phyloP scores from a whole-genome alignment of 2,113 vertebrate genomes.

The Sinocyclocheilus rhinocerous region DNA sequence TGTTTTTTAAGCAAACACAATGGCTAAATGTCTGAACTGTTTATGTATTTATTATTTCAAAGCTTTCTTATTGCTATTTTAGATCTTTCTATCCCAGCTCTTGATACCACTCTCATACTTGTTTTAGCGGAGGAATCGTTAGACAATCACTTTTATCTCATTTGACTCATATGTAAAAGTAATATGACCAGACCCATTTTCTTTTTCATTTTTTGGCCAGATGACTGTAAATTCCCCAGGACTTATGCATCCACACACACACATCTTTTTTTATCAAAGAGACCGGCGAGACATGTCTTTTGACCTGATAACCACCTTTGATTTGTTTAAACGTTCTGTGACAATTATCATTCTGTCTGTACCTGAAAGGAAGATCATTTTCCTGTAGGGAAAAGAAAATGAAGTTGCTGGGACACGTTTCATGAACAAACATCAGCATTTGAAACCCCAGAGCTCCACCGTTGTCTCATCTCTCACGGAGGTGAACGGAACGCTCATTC shows the following conservation, averaged over 20 bases:
- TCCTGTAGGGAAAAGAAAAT: conserved; percentile 27
- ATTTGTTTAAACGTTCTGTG: conserved; percentile 1
- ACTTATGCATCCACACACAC: not conserved
- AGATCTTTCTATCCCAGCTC: not conserved
- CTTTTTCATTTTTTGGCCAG: not conserved
- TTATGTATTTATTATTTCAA: no score
- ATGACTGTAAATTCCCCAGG: not conserved
- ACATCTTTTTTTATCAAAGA: not conserved
- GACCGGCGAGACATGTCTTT: not conserved
- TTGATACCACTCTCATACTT: not conserved
- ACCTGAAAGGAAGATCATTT: not conserved
- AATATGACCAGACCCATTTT: not conserved
- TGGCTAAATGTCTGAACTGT: no score
- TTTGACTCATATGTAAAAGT: not conserved
- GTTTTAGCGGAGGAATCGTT: not conserved
- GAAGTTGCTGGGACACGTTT: conserved; percentile 36
- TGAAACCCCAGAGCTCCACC: conserved; percentile 31
- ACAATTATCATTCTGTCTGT: conserved; percentile 31
- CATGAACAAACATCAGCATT: conserved; percentile 40
- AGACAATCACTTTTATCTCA: not conserved
- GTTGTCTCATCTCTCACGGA: conserved; percentile 15
- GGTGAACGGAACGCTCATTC: conserved; percentile 10
- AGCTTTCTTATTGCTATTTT: no score
- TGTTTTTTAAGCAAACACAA: no score
- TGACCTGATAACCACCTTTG: not conserved